phyloP scores from a whole-genome alignment of 1,140 invertebrate genomes.

The Drosophila littoralis region DNA sequence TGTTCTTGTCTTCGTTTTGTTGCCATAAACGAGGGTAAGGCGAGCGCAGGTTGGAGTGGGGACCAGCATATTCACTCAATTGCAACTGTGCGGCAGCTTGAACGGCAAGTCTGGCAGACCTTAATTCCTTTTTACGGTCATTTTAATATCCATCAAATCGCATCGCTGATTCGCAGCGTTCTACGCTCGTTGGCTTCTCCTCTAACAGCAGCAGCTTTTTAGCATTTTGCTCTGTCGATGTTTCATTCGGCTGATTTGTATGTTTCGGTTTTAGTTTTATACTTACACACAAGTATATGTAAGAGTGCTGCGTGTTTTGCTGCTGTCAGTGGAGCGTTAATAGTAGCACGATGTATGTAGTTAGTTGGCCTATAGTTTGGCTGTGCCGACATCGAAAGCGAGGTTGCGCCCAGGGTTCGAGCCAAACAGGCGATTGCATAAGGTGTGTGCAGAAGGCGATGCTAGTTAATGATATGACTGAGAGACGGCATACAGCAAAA shows the following conservation, averaged over 20 bases:
- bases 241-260: conserved; percentile 80
- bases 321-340: conserved; percentile 78
- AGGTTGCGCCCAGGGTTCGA: conserved; percentile 36
- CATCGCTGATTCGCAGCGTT: conserved; percentile 77
- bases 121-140: conserved; percentile 84
- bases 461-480: conserved; percentile 56
- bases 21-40: conserved; percentile 4
- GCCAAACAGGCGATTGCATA: conserved; percentile 55
- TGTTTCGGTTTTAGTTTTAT: conserved; percentile 42
- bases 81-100: conserved; percentile 62
- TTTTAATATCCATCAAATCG: conserved; percentile 84
- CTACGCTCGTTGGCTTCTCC: conserved; percentile 69
- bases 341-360: conserved; percentile 70
- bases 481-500: conserved; percentile 3
- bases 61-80: conserved; percentile 65
- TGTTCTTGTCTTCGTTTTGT: conserved; percentile 23
- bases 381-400: conserved; percentile 46
- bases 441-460: conserved; percentile 34
- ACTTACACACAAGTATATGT: conserved; percentile 33
- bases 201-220: conserved; percentile 5
- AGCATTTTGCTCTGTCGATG: conserved; percentile 68
- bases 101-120: conserved; percentile 79
- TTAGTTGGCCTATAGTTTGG: conserved; percentile 58
- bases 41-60: background rate
- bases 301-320: conserved; percentile 57